A percentile compares a stretch with the other conserved stretches of the same genome.
Conservation (phyloP, 1,140 invertebrate genomes). For the Zaprionus tsacasi region DNA sequence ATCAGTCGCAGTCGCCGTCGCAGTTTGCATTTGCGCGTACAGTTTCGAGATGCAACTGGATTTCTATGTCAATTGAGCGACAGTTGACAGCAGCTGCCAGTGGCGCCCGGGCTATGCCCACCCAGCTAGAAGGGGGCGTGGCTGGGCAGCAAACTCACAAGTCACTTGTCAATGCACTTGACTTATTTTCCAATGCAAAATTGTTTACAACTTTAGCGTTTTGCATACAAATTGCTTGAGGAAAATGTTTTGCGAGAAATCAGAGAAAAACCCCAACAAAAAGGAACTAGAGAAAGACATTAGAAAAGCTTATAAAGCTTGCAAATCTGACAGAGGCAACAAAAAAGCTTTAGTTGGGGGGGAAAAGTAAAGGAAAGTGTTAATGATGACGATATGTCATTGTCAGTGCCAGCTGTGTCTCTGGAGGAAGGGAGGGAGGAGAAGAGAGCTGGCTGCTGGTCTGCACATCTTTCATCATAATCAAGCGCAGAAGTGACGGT, state of each 20-base stretch:
- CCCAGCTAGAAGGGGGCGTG: slow-evolving; percentile 12
- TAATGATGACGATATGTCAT: slow-evolving; percentile 76
- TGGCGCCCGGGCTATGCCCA: slow-evolving; percentile 2
- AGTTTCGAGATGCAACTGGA: slow-evolving; percentile 58
- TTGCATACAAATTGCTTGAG: slow-evolving; percentile 72
- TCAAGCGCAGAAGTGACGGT: slow-evolving; percentile 38
- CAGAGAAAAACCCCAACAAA: slow-evolving; percentile 33
- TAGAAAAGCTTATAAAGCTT: slow-evolving; percentile 18
- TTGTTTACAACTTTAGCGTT: slow-evolving; percentile 65
- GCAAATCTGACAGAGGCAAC: neutral
- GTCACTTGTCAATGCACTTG: slow-evolving; percentile 73
- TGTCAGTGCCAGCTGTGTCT: slow-evolving; percentile 61
- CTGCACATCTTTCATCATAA: slow-evolving; percentile 62
- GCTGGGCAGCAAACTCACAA: neutral
- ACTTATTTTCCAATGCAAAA: slow-evolving; percentile 69
- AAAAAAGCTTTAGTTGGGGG: too few species aligned
- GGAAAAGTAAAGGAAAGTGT: slow-evolving; percentile 61
- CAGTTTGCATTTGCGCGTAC: slow-evolving; percentile 2
- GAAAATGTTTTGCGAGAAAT: slow-evolving; percentile 22
- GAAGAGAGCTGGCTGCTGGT: neutral
- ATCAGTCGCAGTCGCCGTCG: slow-evolving; percentile 29
- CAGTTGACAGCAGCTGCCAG: slow-evolving; percentile 24
- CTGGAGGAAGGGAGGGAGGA: neutral
- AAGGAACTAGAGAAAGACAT: slow-evolving; percentile 24
- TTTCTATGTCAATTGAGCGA: slow-evolving; percentile 73